These are phyloP conservation scores for Palythoa grandiflora DNA, from an alignment of 92 coral and sea anemone species.

Conservation along the genomic window DNA sequence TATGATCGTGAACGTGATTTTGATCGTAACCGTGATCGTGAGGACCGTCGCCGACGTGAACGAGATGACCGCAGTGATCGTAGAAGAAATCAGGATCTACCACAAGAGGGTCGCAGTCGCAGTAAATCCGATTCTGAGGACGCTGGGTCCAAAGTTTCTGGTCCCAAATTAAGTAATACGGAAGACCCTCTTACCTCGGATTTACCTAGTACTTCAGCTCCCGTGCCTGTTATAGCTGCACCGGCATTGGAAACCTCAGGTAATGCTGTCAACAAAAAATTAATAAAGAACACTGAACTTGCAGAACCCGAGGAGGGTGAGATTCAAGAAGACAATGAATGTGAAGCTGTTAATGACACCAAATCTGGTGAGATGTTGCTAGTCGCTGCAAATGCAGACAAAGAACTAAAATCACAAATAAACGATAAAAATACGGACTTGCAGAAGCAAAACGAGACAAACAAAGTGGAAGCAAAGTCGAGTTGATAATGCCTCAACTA, in stretches of 20 bases:
- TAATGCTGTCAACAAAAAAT: conserved; percentile 4
- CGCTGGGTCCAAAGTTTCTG: conserved; percentile 16
- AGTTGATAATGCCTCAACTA: conserved; percentile 26
- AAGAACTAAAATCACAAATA: conserved; percentile 27
- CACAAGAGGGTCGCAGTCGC: conserved; percentile 47
- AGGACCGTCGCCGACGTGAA: conserved; percentile 63
- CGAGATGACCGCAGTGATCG: conserved; percentile 59
- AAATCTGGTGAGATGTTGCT: neutral
- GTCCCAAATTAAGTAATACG: conserved; percentile 8
- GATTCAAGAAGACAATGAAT: conserved; percentile 73
- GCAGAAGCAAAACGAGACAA: conserved; percentile 1
- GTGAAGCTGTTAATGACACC: conserved; percentile 12
- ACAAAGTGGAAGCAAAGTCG: conserved; percentile 18
- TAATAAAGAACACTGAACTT: conserved; percentile 43
- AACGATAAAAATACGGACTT: conserved; percentile 28
- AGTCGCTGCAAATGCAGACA: conserved; percentile 2
- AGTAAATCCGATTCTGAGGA: conserved; percentile 40
- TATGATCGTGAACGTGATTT: conserved; percentile 65
- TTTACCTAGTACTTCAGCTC: conserved; percentile 15
- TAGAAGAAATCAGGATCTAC: conserved; percentile 62
- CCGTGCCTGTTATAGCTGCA: neutral
- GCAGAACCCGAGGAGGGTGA: conserved; percentile 82
- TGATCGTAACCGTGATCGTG: conserved; percentile 58
- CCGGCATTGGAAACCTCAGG: conserved; percentile 22
- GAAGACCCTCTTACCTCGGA: conserved; percentile 6